Evolutionary conservation across 2,888 invertebrate genomes (phyloP), one percentile per base, ranked within the genome.

Genomic region (Ligdia adustata): DNA sequence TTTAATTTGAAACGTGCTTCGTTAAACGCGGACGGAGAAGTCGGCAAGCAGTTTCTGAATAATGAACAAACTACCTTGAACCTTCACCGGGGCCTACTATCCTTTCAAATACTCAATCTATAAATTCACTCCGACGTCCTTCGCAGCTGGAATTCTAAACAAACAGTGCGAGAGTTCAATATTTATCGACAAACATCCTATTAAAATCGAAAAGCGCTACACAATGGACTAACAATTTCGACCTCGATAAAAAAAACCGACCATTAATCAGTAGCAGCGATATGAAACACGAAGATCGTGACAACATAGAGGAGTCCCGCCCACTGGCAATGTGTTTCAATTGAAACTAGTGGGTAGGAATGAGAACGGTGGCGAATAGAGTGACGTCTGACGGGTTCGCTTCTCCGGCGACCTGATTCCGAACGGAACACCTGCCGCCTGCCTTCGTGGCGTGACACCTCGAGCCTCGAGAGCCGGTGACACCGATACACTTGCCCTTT

Each of bases 371-470:
- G 18, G 16, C 9, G n/a, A n/a, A n/a, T n/a, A n/a, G n/a, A n/a
- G n/a, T n/a, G n/a, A n/a, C n/a, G n/a, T n/a, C n/a, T n/a, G 59
- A 71, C 20, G 33, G 70, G 68, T 64, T 70, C 69, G 70, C 65
- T 72, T 1, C 18, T 18, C n/a, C n/a, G n/a, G 72, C 75, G 80
- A 81, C 83, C 83, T 73, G 78, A 72, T 79, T 84, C 57, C 64
- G 62, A 73, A 67, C 65, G 67, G 58, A 64, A 68, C 75, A 79
- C 79, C 77, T 78, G 74, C 60, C 62, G 35, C 32, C 32, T 24
- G 16, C 31, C 29, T 29, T 53, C 34, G 29, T 29, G 28, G 44
- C 42, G 51, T 51, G 55, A 52, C 55, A 47, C 42, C 44, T 34
- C 47, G 33, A 32, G 20, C 14, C 33, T 34, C 28, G 34, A 40